Conservation (phyloP, 2,888 invertebrate genomes). For the Rhamnusium bicolor region DNA sequence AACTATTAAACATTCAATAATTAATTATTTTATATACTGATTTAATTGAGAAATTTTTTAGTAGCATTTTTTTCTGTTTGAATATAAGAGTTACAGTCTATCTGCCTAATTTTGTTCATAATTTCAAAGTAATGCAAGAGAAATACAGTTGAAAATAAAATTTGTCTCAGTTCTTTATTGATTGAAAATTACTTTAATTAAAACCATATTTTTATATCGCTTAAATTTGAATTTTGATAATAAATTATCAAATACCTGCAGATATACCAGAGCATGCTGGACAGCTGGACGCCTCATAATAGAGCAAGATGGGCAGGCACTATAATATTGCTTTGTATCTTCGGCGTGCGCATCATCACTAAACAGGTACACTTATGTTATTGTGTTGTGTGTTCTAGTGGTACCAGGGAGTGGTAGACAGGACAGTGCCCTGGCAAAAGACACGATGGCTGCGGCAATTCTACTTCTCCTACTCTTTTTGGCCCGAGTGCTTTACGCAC, state of each 20-base stretch:
- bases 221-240: background rate
- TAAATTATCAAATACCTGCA: slow-evolving; percentile 61
- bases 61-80: too few species aligned
- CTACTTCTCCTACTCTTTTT: slow-evolving; percentile 69
- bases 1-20: too few species aligned
- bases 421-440: slow-evolving; percentile 71
- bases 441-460: slow-evolving; percentile 69
- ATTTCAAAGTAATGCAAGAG: too few species aligned
- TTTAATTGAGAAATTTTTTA: too few species aligned
- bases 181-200: too few species aligned
- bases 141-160: too few species aligned
- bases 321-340: slow-evolving; percentile 79
- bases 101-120: too few species aligned
- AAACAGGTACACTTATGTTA: slow-evolving; percentile 79
- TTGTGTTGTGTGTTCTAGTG: slow-evolving; percentile 69
- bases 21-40: too few species aligned
- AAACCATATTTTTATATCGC: background rate
- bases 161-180: too few species aligned
- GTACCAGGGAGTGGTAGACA: slow-evolving; percentile 72
- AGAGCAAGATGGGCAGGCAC: slow-evolving; percentile 87
- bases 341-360: slow-evolving; percentile 86
- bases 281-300: slow-evolving; percentile 89
- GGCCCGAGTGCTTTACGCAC: slow-evolving; percentile 70
- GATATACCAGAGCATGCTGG: slow-evolving; percentile 89
- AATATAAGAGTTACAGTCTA: too few species aligned